phyloP scores from a whole-genome alignment of 2,888 invertebrate genomes.

The Andrena minutula region DNA sequence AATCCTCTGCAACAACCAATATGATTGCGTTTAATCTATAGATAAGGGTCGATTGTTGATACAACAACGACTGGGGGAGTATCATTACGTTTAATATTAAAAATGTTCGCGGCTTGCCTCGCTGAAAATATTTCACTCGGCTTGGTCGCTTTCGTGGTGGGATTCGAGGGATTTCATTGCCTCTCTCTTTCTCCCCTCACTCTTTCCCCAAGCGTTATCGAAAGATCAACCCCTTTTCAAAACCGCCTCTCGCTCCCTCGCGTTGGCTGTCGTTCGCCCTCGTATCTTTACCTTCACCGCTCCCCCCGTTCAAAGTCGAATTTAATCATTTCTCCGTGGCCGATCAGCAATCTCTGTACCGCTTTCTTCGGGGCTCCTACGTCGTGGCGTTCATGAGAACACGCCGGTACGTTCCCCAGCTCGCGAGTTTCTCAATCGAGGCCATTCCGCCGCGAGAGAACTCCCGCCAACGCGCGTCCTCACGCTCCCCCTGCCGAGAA shows the following conservation, averaged over 20 bases:
- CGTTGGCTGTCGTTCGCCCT: conserved; percentile 41
- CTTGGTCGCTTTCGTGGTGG: conserved; percentile 68
- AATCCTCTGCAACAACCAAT: conserved; percentile 78
- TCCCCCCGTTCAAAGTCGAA: background rate
- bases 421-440: conserved; percentile 20
- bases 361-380: background rate
- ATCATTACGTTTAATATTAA: conserved; percentile 75
- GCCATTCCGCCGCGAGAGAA: conserved; percentile 34
- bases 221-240: background rate
- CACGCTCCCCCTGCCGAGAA: conserved; percentile 7
- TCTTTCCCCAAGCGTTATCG: background rate
- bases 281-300: background rate
- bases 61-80: conserved; percentile 76
- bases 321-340: conserved; percentile 15
- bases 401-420: background rate
- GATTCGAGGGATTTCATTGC: conserved; percentile 56
- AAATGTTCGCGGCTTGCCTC: conserved; percentile 73
- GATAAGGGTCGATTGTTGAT: conserved; percentile 77
- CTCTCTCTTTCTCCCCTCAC: background rate
- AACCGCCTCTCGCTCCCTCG: background rate
- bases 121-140: conserved; percentile 76
- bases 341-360: conserved; percentile 14
- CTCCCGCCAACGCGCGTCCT: background rate
- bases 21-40: conserved; percentile 77
- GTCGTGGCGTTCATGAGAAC: background rate